A percentile compares a stretch with the other conserved stretches of the same genome.
Conservation (phyloP, 1,140 invertebrate genomes). For the Papilio polyxenes region DNA sequence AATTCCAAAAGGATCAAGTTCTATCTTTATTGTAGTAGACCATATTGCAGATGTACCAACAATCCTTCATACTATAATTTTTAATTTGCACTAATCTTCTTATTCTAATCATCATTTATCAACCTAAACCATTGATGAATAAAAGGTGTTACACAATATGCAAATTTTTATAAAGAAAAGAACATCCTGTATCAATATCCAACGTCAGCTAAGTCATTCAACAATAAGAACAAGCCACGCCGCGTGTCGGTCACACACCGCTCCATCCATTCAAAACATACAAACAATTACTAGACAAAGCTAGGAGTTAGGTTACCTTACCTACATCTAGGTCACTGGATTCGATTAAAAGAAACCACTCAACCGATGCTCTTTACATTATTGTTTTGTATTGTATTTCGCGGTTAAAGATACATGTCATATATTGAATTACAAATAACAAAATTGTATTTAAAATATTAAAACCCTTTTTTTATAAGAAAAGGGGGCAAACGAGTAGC, state of each 20-base stretch:
- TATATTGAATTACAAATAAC: background rate
- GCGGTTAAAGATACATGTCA: background rate
- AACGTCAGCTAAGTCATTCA: slow-evolving; percentile 51
- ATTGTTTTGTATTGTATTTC: background rate
- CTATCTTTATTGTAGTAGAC: background rate
- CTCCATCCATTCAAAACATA: slow-evolving; percentile 46
- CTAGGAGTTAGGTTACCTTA: slow-evolving; percentile 48
- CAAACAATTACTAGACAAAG: slow-evolving; percentile 38
- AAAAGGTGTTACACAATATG: too few species aligned
- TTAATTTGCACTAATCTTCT: background rate
- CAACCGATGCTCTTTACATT: background rate
- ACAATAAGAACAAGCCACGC: slow-evolving; percentile 49
- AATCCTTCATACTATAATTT: too few species aligned
- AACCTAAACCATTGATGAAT: background rate
- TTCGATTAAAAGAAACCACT: slow-evolving; percentile 29
- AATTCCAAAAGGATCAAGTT: background rate
- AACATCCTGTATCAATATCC: slow-evolving; percentile 49
- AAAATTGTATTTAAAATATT: too few species aligned
- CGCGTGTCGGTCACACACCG: slow-evolving; percentile 60
- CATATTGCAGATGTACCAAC: background rate
- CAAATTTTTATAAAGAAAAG: background rate
- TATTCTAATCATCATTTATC: background rate
- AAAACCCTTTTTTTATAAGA: too few species aligned
- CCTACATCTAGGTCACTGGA: slow-evolving; percentile 51
- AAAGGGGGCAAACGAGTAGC: too few species aligned